These are phyloP conservation scores for Halcyon badia DNA, from an alignment of 2,797 vertebrate species.

Conservation along the genomic window DNA sequence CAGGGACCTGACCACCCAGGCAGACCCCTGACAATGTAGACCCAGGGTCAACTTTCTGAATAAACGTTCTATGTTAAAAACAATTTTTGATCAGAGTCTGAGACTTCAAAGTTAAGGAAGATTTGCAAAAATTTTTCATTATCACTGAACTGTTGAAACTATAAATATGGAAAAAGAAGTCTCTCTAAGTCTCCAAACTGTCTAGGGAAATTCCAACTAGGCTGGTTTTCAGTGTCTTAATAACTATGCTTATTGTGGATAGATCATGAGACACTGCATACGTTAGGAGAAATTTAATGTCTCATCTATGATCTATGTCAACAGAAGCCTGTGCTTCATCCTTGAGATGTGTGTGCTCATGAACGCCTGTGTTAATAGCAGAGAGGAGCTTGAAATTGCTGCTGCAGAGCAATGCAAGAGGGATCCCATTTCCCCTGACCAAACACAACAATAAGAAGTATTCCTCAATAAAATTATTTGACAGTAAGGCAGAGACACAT, in stretches of 20 bases:
- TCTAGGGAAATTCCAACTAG: neutral
- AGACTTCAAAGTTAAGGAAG: neutral
- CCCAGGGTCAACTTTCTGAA: neutral
- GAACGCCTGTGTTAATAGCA: rapidly evolving
- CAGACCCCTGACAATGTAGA: neutral
- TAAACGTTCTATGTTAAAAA: neutral
- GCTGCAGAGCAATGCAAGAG: neutral
- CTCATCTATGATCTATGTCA: neutral
- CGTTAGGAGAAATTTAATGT: neutral
- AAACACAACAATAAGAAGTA: neutral
- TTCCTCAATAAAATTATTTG: neutral
- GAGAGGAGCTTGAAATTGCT: rapidly evolving
- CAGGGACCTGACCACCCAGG: neutral
- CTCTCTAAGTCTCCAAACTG: neutral
- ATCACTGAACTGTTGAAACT: neutral
- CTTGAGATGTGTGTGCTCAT: neutral
- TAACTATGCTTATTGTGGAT: neutral
- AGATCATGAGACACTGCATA: neutral
- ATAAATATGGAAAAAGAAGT: neutral
- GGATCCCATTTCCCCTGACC: neutral
- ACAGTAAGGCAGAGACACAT: neutral
- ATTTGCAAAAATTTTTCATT: neutral
- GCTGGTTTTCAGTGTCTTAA: neutral
- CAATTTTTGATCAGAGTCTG: neutral
- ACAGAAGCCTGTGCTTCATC: neutral